Conservation (phyloP, 2,797 vertebrate genomes). For the Knipowitschia caucasica region DNA sequence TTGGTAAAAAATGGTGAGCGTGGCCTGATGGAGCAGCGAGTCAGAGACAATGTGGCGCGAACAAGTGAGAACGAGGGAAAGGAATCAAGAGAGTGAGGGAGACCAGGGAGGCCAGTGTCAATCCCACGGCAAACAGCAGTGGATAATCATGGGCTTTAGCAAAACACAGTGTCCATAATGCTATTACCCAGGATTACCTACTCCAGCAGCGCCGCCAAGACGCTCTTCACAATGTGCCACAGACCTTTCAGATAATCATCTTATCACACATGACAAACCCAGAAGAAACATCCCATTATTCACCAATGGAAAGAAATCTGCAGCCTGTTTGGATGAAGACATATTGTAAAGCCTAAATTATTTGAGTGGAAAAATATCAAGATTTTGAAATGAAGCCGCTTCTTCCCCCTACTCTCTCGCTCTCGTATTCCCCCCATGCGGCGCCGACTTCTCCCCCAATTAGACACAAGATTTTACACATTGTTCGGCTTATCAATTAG, state of each 20-base stretch:
- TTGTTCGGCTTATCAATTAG: slow-evolving; percentile 89
- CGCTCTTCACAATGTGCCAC: slow-evolving; percentile 71
- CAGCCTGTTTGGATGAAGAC: slow-evolving; percentile 65
- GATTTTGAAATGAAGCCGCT: slow-evolving; percentile 62
- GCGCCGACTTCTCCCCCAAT: slow-evolving; percentile 65
- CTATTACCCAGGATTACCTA: slow-evolving; percentile 78
- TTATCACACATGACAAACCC: slow-evolving; percentile 75
- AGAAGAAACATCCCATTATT: slow-evolving; percentile 72
- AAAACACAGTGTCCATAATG: slow-evolving; percentile 78
- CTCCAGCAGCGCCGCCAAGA: slow-evolving; percentile 72
- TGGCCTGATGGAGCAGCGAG: slow-evolving; percentile 63
- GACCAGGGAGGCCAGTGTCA: slow-evolving; percentile 69
- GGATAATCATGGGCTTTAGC: slow-evolving; percentile 78
- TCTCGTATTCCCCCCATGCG: slow-evolving; percentile 50
- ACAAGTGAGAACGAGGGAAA: slow-evolving; percentile 55
- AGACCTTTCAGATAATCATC: slow-evolving; percentile 78
- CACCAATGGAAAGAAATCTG: slow-evolving; percentile 44
- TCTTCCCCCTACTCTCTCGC: slow-evolving; percentile 33
- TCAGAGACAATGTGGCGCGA: slow-evolving; percentile 61
- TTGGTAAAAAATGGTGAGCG: slow-evolving; percentile 43
- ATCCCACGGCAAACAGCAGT: slow-evolving; percentile 72
- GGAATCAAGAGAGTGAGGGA: slow-evolving; percentile 30
- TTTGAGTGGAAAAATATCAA: slow-evolving; percentile 63
- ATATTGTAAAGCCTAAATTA: slow-evolving; percentile 64
- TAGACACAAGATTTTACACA: slow-evolving; percentile 79